Evolutionary conservation across 2,113 vertebrate species (phyloP), one percentile per base, ranked within the genome.

Genomic region (Hyla sarda): DNA sequence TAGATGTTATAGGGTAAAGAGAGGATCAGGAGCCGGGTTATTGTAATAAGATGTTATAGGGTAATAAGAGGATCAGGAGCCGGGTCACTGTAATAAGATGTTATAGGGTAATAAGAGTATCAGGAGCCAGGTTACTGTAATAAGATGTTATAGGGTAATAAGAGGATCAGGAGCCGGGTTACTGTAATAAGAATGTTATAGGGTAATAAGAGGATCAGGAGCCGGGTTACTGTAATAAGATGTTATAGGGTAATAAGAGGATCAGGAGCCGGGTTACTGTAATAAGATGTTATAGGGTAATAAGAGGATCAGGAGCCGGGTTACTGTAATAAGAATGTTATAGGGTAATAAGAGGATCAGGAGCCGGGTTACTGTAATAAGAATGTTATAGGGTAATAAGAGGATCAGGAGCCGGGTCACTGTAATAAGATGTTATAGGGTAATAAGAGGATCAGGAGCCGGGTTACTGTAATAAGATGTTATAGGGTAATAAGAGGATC

Each of bases 401-500:
- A 45, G 58, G 58, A 10, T 60, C 72, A 34, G 83, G 80, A 34
- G 73, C 25, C 28, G 16, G 73, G 56, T 65, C 34, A 84, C 72
- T 84, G 45, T 77, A 77, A 84, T 32, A 82, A 48, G 56, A 65
- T 47, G 56, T 80, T 80, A 80, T 23, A 41, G 19, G 78, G 74
- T 58, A 41, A 71, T 71, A 71, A 71, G 37, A 62, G 37, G 47
- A n/a, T 48, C 41, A 34, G 30, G 65, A 37, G 47, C 47, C 30
- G 17, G 81, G 37, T 23, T 73, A 83, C 65, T 73, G 67, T 73
- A 58, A 83, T 83, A 73, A 45, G 17, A 41, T 41, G 21, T 56
- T 83, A 73, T 30, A 73, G 77, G 82, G 67, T 56, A 83, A 73
- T 76, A 41, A 41, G 41, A 41, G 41, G 41, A 77, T 65, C 72